Evolutionary conservation across 1,140 invertebrate species (phyloP), one percentile per base, ranked within the genome.

Genomic region (Araneus ventricosus): DNA sequence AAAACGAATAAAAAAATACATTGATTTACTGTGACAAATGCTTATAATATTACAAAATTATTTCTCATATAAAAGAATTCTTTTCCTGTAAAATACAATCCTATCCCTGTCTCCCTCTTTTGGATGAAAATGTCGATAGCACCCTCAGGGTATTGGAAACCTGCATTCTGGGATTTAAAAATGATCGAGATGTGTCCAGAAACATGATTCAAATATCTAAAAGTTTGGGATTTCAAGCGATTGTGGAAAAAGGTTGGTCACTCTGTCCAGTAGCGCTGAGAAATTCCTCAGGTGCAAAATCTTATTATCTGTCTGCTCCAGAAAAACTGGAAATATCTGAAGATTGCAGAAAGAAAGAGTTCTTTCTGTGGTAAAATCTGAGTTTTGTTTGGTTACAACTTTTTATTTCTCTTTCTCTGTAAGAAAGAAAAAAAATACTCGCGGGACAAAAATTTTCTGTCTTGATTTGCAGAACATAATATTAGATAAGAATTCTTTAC

Each of bases 221-320:
- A 75, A 82, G 7, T 27, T 82, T 82, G 14, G 39, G 79, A 82
- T 82, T 82, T 82, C 79, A 39, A 8, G 41, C 45, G 80, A 82
- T 82, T 82, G 80, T 52, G 80, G 17, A 39, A 45, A 52, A 45
- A 39, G 24, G 80, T 20, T 45, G 80, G 80, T 27, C 80, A 82
- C 22, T 75, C 70, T n/a, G 37, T 82, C 24, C 41, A 39, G 41
- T 27, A n/a, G 39, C 79, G 79, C 22, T 82, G 79, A 52, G 79
- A 82, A 82, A 82, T 82, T 52, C 39, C 22, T 30, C 80, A 82
- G 80, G 39, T 82, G 80, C n/a, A 52, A 52, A 82, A 82, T 82
- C 80, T 20, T 45, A 82, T 82, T 82, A 30, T 82, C n/a, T 22
- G 17, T 27, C 17, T 10, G 14, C 70, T 75, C 80, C 22, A 39